Evolutionary conservation across 2,113 vertebrate species (phyloP).

Genomic region (Hemiscyllium ocellatum): DNA sequence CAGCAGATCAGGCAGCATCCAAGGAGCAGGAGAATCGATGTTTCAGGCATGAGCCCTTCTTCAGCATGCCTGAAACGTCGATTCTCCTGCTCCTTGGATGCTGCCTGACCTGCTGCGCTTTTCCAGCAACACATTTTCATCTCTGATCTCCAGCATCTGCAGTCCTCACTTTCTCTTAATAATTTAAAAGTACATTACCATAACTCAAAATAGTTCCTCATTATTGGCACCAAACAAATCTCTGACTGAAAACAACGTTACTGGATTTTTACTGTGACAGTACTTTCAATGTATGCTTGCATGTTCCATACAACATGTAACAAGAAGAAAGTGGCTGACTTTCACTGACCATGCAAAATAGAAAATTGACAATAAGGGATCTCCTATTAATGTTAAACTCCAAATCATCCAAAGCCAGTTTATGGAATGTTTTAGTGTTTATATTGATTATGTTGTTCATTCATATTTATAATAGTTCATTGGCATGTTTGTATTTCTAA

Average conservation of each 20-base stretch:
- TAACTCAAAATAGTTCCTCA: not conserved
- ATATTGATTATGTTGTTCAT: not conserved
- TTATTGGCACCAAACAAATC: not conserved
- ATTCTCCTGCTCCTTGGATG: too few species aligned
- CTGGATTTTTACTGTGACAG: not conserved
- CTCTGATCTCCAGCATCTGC: too few species aligned
- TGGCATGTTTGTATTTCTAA: not conserved
- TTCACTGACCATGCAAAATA: not conserved
- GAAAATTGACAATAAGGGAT: not conserved
- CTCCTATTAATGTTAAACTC: not conserved
- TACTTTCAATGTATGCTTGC: too few species aligned
- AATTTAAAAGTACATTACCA: not conserved
- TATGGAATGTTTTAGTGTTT: not conserved
- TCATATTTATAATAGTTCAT: not conserved
- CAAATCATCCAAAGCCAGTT: not conserved
- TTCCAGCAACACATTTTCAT: too few species aligned
- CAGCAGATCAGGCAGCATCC: too few species aligned
- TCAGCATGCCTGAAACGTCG: too few species aligned
- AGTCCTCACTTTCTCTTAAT: too few species aligned
- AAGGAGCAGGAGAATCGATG: too few species aligned
- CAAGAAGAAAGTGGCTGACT: not conserved
- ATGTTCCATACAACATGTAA: not conserved
- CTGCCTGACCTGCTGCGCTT: too few species aligned
- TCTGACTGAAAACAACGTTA: not conserved
- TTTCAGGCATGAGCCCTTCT: too few species aligned